Conservation (phyloP, 2,113 vertebrate species). For the Noturus placidus region DNA sequence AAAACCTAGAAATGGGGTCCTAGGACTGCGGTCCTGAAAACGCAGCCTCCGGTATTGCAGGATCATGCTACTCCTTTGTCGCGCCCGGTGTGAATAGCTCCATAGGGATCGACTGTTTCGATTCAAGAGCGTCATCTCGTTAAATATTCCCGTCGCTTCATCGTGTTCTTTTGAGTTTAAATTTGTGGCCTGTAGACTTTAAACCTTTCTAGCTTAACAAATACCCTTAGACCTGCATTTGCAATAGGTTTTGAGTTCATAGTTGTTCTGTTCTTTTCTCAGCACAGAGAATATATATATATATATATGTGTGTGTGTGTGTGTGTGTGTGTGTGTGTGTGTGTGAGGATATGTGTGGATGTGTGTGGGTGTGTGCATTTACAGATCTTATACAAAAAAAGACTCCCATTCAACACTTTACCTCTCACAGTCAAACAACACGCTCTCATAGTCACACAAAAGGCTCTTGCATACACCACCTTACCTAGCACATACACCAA, state of each 20-base stretch:
- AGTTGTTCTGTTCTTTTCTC: neutral
- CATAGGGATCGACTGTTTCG: too few relatives aligned
- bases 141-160: too few relatives aligned
- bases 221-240: neutral
- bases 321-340: neutral
- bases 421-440: neutral
- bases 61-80: too few relatives aligned
- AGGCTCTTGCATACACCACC: neutral
- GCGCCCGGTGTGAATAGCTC: too few relatives aligned
- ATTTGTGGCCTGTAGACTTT: neutral
- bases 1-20: too few relatives aligned
- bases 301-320: neutral
- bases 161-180: too few relatives aligned
- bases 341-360: neutral
- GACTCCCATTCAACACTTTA: slow-evolving; percentile 2
- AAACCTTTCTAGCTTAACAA: neutral
- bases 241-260: neutral
- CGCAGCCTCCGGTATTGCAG: too few relatives aligned
- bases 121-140: too few relatives aligned
- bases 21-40: too few relatives aligned
- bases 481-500: neutral
- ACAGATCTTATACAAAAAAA: neutral
- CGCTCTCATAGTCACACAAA: neutral
- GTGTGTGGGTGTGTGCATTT: slow-evolving; percentile 2
- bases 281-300: neutral